Base-by-base conservation (phyloP, 2,797 vertebrate species). In the Anabas testudineus region DNA sequence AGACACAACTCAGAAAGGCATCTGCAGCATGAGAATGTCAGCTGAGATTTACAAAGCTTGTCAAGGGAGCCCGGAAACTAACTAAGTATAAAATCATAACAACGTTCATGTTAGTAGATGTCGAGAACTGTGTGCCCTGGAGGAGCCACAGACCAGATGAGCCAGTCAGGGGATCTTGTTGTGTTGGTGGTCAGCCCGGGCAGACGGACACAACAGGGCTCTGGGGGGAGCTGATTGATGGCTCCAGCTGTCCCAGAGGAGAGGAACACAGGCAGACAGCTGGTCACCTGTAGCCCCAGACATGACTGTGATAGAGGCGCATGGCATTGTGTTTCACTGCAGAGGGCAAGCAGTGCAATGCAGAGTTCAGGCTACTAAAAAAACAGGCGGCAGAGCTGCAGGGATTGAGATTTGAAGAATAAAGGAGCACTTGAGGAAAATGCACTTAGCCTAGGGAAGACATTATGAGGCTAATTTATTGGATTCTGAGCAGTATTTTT, bases 251-350 rank as follows among this genome's bases (percentile, higher is more conserved):
- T 92, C 90, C 90, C 89, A 82, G 73, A 87, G 87, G 87, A 88
- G 82, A 84, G 80, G 85, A 90, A 89, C 88, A 86, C 88, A 91
- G 88, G 90, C 86, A 77, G 91, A 89, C 93, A 94, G 92, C 92
- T 94, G 92, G 90, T 93, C 92, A 94, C 93, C 94, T 94, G 94
- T 93, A 91, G 91, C 82, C 88, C 85, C 86, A 90, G 86, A 89
- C 84, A 84, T 66, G 78, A 74, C 89, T 74, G 85, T 73, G 81
- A 82, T 75, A 66, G 83, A 84, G 83, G 84, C 75, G 8, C 65
- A 42, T 48, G 82, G 89, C 87, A 86, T 91, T 90, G 87, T 91
- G 91, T 91, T 93, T 92, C 86, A 90, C 86, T 85, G 79, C 79
- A 74, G 82, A 90, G 89, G 82, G 81, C 84, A 82, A 83, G 81